phyloP scores from a whole-genome alignment of 2,888 invertebrate genomes.

The Sesia bembeciformis region DNA sequence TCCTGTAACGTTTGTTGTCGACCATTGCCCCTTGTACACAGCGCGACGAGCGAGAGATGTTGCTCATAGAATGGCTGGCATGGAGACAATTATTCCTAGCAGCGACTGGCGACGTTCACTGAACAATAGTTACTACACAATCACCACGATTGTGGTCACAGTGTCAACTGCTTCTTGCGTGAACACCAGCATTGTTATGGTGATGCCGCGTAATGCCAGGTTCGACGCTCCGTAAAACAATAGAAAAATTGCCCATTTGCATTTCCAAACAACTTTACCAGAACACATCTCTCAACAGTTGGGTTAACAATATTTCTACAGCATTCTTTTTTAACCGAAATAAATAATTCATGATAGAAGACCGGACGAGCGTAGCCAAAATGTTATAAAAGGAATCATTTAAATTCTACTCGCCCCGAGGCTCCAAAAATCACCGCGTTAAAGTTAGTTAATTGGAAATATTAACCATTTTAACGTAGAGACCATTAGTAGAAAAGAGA shows the following conservation, averaged over 20 bases:
- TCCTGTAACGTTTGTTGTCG: constrained; percentile 19
- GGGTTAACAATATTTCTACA: too few species aligned
- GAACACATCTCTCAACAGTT: constrained; percentile 8
- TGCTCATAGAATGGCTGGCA: constrained; percentile 3
- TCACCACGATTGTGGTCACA: constrained; percentile 46
- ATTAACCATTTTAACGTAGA: constrained; percentile 52
- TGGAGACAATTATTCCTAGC: constrained; percentile 31
- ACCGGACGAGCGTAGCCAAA: constrained; percentile 25
- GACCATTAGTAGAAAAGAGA: constrained; percentile 55
- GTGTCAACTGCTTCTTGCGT: constrained; percentile 61
- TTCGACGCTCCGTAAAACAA: constrained; percentile 57
- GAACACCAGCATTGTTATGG: constrained; percentile 61
- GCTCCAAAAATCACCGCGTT: constrained; percentile 46
- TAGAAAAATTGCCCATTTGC: constrained; percentile 42
- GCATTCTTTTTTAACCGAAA: constrained; percentile 27
- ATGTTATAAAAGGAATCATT: constrained; percentile 34
- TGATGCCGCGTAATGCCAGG: constrained; percentile 45
- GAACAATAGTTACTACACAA: constrained; percentile 57
- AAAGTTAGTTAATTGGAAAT: constrained; percentile 58
- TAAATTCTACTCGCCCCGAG: constrained; percentile 50
- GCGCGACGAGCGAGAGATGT: constrained; percentile 1
- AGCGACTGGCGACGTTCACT: constrained; percentile 16
- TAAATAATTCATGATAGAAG: constrained; percentile 53
- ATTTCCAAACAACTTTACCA: constrained; percentile 33
- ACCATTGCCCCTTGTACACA: constrained; percentile 31